These are phyloP conservation scores for Anoplopoma fimbria DNA, from an alignment of 2,113 vertebrate genomes.

Conservation along the genomic window DNA sequence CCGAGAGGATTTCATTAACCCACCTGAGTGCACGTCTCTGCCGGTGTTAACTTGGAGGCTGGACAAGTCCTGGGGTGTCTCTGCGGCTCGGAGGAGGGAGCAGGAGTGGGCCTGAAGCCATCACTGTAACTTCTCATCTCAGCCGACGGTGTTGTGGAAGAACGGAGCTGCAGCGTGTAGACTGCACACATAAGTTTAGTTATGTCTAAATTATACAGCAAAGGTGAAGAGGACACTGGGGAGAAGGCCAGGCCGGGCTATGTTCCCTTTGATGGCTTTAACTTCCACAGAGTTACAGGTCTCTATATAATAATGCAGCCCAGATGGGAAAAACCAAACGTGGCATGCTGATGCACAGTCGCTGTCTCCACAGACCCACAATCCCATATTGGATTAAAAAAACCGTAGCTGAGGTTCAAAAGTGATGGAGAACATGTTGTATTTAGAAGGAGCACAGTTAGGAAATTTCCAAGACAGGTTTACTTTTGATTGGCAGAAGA, in stretches of 20 bases:
- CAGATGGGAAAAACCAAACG: conserved; percentile 58
- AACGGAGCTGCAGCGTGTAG: neutral
- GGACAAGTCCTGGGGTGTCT: conserved; percentile 2
- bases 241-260: conserved; percentile 39
- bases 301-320: conserved; percentile 44
- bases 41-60: conserved; percentile 50
- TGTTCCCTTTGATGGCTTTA: conserved; percentile 27
- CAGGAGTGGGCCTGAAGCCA: neutral
- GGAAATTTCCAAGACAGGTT: conserved; percentile 44
- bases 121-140: conserved; percentile 21
- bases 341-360: conserved; percentile 62
- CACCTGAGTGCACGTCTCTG: conserved; percentile 37
- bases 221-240: conserved; percentile 43
- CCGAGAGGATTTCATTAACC: conserved; percentile 70
- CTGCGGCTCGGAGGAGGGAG: neutral
- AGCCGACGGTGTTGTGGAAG: conserved; percentile 36
- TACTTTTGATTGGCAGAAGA: conserved; percentile 68
- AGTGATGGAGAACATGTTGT: conserved; percentile 41
- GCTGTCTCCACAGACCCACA: conserved; percentile 49
- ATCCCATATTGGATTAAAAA: conserved; percentile 57
- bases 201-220: conserved; percentile 29
- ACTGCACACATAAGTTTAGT: conserved; percentile 53
- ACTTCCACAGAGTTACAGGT: conserved; percentile 43
- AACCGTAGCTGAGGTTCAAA: conserved; percentile 45
- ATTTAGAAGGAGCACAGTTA: conserved; percentile 41